Percentiles rank a stretch among this genome's conserved stretches.
Evolutionary conservation across 92 coral and sea anemone species (phyloP).

Genomic region (Bergia sp.): DNA sequence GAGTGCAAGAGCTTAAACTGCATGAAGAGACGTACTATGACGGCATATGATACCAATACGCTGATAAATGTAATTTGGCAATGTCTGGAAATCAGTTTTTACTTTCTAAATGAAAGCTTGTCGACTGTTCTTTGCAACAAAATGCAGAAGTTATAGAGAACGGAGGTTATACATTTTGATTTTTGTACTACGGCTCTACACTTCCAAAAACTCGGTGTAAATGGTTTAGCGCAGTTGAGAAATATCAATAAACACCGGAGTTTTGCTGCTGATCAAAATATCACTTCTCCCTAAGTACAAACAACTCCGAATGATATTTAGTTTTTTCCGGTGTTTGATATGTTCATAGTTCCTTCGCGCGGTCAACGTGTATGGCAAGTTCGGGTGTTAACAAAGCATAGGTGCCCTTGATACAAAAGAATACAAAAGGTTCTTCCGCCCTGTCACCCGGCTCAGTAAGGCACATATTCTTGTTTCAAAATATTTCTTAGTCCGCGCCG

Average conservation of each 20-base stretch:
- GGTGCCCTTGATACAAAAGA: not conserved
- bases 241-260: slow-evolving; percentile 10
- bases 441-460: not conserved
- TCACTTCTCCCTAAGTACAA: not conserved
- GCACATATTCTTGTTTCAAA: slow-evolving; percentile 3
- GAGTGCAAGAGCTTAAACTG: not conserved
- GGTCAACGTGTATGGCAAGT: not conserved
- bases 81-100: not conserved
- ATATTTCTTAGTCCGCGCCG: not conserved
- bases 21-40: not conserved
- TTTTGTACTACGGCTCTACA: slow-evolving; percentile 16
- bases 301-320: slow-evolving; percentile 13
- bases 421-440: slow-evolving; percentile 4
- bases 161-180: slow-evolving; percentile 9
- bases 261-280: slow-evolving; percentile 10
- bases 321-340: slow-evolving; percentile 4
- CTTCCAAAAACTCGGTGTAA: slow-evolving; percentile 13
- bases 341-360: slow-evolving; percentile 11
- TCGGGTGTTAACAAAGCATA: slow-evolving; percentile 3
- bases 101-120: slow-evolving; percentile 5
- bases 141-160: not conserved
- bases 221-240: slow-evolving; percentile 5
- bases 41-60: slow-evolving; percentile 3
- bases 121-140: not conserved
- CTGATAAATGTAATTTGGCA: slow-evolving; percentile 1